Conservation (phyloP, 2,888 invertebrate genomes). For the Chymomyza amoena region DNA sequence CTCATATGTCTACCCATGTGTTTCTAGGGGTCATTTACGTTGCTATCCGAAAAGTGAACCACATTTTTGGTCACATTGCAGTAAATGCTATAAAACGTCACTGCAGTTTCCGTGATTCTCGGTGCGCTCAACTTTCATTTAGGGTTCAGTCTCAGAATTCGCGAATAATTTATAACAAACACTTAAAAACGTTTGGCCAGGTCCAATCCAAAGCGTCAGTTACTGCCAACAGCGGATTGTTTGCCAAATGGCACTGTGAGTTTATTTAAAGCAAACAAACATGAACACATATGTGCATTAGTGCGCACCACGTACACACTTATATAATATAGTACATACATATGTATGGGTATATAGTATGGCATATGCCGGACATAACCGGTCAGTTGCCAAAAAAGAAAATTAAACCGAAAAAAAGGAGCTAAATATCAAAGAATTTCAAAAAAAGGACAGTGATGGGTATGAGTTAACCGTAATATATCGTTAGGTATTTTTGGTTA, state of each 20-base stretch:
- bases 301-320: background rate
- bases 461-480: background rate
- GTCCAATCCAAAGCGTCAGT: conserved; percentile 35
- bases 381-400: background rate
- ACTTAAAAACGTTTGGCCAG: conserved; percentile 43
- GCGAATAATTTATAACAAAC: conserved; percentile 48
- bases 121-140: background rate
- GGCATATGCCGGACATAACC: background rate
- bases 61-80: conserved; percentile 55
- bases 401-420: background rate
- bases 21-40: background rate
- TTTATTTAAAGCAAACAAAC: conserved; percentile 41
- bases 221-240: conserved; percentile 27
- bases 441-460: background rate
- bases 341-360: background rate
- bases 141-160: conserved; percentile 19
- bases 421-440: background rate
- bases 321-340: background rate
- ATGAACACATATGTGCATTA: conserved; percentile 1
- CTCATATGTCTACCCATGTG: background rate
- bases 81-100: conserved; percentile 42
- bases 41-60: conserved; percentile 2
- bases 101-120: conserved; percentile 25
- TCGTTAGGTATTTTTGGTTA: background rate
- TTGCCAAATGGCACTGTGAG: conserved; percentile 60